Evolutionary conservation across 2,888 invertebrate species (phyloP).

Genomic region (Epirrita christyi): DNA sequence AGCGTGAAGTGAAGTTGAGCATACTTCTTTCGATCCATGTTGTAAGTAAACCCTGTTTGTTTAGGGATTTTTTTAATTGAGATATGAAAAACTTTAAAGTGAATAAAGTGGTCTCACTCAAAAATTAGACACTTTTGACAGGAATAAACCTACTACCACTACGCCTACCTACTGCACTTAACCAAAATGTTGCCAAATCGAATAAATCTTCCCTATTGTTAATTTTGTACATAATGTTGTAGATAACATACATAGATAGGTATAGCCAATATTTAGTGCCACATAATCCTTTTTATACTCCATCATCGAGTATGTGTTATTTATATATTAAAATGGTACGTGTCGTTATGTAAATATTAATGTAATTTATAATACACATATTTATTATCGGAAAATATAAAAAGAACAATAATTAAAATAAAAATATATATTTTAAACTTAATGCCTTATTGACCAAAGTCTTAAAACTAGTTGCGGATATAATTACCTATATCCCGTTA

Average conservation of each 20-base stretch:
- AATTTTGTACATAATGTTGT: constrained; percentile 70
- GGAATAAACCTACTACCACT: no score
- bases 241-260: constrained; percentile 59
- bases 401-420: constrained; percentile 83
- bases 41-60: not conserved
- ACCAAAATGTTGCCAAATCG: constrained; percentile 64
- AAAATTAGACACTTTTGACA: not conserved
- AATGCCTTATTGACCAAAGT: constrained; percentile 86
- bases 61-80: not conserved
- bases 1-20: not conserved
- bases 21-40: not conserved
- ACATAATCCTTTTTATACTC: constrained; percentile 70
- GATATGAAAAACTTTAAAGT: not conserved
- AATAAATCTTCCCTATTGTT: constrained; percentile 54
- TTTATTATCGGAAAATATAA: constrained; percentile 76
- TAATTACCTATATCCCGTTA: constrained; percentile 64
- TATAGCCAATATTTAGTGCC: constrained; percentile 68
- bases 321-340: constrained; percentile 31
- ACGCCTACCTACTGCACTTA: not conserved
- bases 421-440: constrained; percentile 81
- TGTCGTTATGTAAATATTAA: constrained; percentile 74
- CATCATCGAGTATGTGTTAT: constrained; percentile 39
- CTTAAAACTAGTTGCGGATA: constrained; percentile 83
- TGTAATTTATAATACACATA: constrained; percentile 67
- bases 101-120: not conserved